Conservation (phyloP, 2,888 invertebrate genomes). For the Leptura quadrifasciata region DNA sequence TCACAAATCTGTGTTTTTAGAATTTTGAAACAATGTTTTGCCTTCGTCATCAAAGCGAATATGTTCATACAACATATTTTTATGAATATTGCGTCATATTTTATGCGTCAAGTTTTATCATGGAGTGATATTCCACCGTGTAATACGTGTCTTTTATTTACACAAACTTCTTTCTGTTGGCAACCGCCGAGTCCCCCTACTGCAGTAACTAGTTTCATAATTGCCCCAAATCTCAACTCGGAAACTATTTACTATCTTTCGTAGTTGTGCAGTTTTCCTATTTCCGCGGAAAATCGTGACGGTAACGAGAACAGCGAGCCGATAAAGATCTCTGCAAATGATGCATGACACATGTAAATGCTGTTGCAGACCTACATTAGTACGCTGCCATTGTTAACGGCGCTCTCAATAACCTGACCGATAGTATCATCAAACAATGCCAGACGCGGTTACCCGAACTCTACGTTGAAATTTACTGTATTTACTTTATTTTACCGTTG, state of each 20-base stretch:
- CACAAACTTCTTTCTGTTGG: background rate
- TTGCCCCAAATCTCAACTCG: background rate
- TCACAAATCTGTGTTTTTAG: too few relatives aligned
- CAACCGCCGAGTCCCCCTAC: background rate
- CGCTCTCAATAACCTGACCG: constrained; percentile 69
- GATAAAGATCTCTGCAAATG: constrained; percentile 66
- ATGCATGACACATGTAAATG: constrained; percentile 68
- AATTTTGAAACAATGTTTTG: too few relatives aligned
- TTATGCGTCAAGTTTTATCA: too few relatives aligned
- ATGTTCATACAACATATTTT: too few relatives aligned
- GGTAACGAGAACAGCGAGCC: constrained; percentile 1
- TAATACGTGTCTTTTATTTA: too few relatives aligned
- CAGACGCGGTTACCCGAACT: constrained; percentile 67
- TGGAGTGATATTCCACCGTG: too few relatives aligned
- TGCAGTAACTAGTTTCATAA: background rate
- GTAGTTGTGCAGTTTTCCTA: background rate
- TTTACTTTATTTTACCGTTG: constrained; percentile 67
- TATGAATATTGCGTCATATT: too few relatives aligned
- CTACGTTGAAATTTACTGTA: constrained; percentile 67
- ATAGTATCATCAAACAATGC: constrained; percentile 72
- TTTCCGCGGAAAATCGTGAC: constrained; percentile 18
- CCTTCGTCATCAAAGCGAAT: too few relatives aligned
- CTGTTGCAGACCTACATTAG: constrained; percentile 63
- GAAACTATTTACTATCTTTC: background rate
- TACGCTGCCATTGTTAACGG: constrained; percentile 66